Percentiles rank a stretch among this genome's conserved stretches.
Conservation (phyloP, 2,888 invertebrate genomes). For the Linnaemya vulpina region DNA sequence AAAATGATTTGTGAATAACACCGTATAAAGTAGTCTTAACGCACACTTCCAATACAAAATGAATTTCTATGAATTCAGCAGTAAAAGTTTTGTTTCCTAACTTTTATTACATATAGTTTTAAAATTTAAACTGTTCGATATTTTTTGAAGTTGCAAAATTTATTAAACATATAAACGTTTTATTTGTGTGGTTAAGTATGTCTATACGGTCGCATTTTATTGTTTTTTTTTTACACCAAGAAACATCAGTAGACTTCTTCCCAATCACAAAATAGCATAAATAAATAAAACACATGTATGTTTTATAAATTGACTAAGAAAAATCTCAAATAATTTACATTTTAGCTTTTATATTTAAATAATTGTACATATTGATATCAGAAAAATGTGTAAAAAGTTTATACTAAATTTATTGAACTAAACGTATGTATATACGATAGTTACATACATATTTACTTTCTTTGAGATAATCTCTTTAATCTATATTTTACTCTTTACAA, state of each 20-base stretch:
- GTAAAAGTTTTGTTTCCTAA: not conserved
- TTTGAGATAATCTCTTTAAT: constrained; percentile 39
- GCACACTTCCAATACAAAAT: too few relatives aligned
- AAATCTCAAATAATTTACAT: not conserved
- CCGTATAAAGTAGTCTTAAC: too few relatives aligned
- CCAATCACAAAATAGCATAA: too few relatives aligned
- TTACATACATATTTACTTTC: constrained; percentile 4
- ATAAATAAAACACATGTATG: too few relatives aligned
- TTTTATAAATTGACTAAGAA: too few relatives aligned
- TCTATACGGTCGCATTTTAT: too few relatives aligned
- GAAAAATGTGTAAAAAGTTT: constrained; percentile 52
- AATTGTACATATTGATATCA: constrained; percentile 61
- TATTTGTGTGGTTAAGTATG: too few relatives aligned
- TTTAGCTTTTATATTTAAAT: constrained; percentile 18
- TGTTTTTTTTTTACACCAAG: too few relatives aligned
- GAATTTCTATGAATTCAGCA: not conserved
- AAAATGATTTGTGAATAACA: too few relatives aligned
- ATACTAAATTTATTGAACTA: constrained; percentile 34
- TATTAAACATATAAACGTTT: too few relatives aligned
- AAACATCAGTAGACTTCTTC: too few relatives aligned
- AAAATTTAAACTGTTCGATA: not conserved
- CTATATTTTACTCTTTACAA: constrained; percentile 54
- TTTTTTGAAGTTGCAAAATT: constrained; percentile 18
- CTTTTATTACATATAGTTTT: not conserved
- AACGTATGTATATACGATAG: constrained; percentile 13